Base-by-base conservation (phyloP, 1,140 invertebrate species). In the Tribolium castaneum region DNA sequence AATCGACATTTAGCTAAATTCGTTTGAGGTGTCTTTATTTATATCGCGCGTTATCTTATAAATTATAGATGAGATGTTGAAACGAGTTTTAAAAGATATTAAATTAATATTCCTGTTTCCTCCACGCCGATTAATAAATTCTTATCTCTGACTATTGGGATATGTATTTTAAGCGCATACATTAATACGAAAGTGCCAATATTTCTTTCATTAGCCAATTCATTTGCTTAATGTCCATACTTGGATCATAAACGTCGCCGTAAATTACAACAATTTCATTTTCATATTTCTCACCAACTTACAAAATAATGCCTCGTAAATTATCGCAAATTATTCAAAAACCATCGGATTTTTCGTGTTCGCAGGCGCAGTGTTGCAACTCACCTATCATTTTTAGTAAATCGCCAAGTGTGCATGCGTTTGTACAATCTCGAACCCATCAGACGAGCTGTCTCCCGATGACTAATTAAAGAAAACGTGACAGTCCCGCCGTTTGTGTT, bases 391-490 rank as follows among this genome's bases (percentile, higher is more conserved):
- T 73, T 34, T 73, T 73, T 73, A 73, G 51, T 51, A 73, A 73
- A 73, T 51, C 39, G 70, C 66, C 59, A 51, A 19, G 16, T 77
- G 70, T 59, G 76, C 70, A 52, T 59, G 76, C 70, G 77, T 70
- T 52, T 74, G 16, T 66, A 70, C 34, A 75, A 66, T 75, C 77
- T 73, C 30, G 54, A 79, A 79, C 39, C 74, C 62, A 76, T 79
- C 62, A 76, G 59, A 59, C 49, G 19, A 51, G 51, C 50, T 71
- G 49, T 66, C 59, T 51, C 35, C 49, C 49, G 59, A 59, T 25
- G 78, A 56, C 74, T 79, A 79, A 79, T 79, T 79, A 79, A 79
- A 76, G 78, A 79, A 76, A 76, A 79, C 74, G 78, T 76, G 78
- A 73, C 71, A 52, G 71, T 52, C 12, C 70, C 49, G 49, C 49